These are phyloP conservation scores for Amphiprion clarkii DNA, from an alignment of 2,797 vertebrate genomes.

Conservation along the genomic window DNA sequence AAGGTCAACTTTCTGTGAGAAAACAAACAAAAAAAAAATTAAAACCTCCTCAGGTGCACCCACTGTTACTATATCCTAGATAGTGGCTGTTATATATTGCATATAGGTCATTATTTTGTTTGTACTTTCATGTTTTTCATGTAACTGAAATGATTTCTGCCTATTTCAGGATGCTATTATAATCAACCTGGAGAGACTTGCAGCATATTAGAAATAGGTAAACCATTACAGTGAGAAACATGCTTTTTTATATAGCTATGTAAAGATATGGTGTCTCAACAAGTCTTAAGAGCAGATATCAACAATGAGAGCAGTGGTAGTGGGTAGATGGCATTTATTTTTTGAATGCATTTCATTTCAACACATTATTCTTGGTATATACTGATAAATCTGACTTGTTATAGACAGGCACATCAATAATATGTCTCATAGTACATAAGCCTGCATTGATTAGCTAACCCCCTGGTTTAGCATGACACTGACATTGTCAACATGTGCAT, in stretches of 20 bases:
- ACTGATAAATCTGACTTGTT: too few species aligned
- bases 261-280: neutral
- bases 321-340: too few species aligned
- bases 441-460: neutral
- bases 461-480: neutral
- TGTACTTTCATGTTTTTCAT: neutral
- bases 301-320: neutral
- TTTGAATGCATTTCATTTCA: too few species aligned
- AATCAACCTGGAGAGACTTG: neutral
- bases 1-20: too few species aligned
- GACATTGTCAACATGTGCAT: neutral
- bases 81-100: too few species aligned
- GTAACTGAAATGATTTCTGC: neutral
- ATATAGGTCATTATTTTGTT: too few species aligned
- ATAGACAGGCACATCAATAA: neutral
- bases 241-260: neutral
- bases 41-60: too few species aligned
- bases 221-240: conserved; percentile 1
- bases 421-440: neutral
- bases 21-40: too few species aligned
- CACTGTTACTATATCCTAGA: too few species aligned
- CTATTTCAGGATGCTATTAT: neutral
- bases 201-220: neutral
- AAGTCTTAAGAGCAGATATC: neutral
- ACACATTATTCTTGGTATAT: too few species aligned